Percentiles rank a stretch among this genome's conserved stretches.
phyloP scores from a whole-genome alignment of 2,888 invertebrate genomes.

The Acleris cristana region DNA sequence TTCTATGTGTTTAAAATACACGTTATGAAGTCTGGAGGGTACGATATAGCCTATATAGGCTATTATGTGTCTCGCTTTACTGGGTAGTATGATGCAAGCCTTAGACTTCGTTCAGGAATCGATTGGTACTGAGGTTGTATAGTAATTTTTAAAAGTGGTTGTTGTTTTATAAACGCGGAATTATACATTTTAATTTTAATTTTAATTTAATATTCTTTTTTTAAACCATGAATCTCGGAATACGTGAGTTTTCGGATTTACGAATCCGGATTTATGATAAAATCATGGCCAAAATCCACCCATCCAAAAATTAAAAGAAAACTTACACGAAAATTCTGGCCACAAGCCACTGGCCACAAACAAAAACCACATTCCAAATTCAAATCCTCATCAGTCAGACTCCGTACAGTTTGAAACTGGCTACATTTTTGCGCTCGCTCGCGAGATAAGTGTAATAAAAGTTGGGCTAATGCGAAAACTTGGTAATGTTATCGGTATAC shows the following conservation, averaged over 20 bases:
- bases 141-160: too few species aligned
- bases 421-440: slow-evolving; percentile 66
- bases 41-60: neutral
- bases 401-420: slow-evolving; percentile 33
- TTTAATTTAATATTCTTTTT: too few species aligned
- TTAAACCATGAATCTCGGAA: too few species aligned
- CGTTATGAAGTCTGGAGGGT: neutral
- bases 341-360: slow-evolving; percentile 21
- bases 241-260: too few species aligned
- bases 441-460: slow-evolving; percentile 82
- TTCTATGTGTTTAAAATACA: slow-evolving; percentile 2
- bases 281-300: neutral
- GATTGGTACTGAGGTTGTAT: too few species aligned
- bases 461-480: slow-evolving; percentile 80
- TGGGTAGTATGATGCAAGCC: too few species aligned
- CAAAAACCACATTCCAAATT: slow-evolving; percentile 38
- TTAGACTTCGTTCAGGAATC: too few species aligned
- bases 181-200: too few species aligned
- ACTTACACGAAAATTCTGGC: neutral
- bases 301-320: neutral
- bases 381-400: slow-evolving; percentile 43
- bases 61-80: too few species aligned
- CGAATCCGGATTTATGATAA: too few species aligned
- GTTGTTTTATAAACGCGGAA: too few species aligned
- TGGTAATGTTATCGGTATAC: slow-evolving; percentile 82